phyloP scores from a whole-genome alignment of 2,888 invertebrate genomes.

The Lepetodrilus schrolli region DNA sequence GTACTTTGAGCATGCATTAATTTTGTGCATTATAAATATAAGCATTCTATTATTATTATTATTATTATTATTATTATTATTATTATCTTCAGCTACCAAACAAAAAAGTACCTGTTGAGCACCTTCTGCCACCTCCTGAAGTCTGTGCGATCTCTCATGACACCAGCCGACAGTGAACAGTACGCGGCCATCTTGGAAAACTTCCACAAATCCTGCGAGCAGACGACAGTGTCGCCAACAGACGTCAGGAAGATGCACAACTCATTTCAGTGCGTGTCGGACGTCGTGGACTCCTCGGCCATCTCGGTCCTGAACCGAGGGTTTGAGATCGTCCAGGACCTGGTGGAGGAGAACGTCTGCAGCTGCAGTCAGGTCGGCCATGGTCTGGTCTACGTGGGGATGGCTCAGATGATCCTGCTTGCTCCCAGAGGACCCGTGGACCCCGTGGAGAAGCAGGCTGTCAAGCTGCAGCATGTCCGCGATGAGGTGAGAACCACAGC shows the following conservation, averaged over 20 bases:
- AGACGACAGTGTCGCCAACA: not conserved
- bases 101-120: not conserved
- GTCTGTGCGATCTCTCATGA: not conserved
- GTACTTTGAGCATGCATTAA: too few relatives aligned
- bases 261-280: not conserved
- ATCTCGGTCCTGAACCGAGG: not conserved
- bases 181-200: not conserved
- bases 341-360: not conserved
- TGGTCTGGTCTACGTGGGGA: conserved; percentile 59
- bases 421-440: conserved; percentile 83
- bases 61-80: not conserved
- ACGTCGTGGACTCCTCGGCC: not conserved
- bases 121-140: not conserved
- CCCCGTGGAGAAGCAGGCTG: conserved; percentile 85
- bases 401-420: conserved; percentile 56
- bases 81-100: not conserved
- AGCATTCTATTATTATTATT: not conserved
- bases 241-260: not conserved
- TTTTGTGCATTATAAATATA: too few relatives aligned
- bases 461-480: conserved; percentile 83
- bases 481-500: conserved; percentile 82
- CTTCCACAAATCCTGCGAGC: not conserved
- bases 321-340: conserved; percentile 21
- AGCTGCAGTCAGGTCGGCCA: conserved; percentile 39
- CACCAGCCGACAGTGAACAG: not conserved